These are phyloP conservation scores for Falcaria lacertinaria DNA, from an alignment of 2,888 invertebrate genomes.

Conservation along the genomic window DNA sequence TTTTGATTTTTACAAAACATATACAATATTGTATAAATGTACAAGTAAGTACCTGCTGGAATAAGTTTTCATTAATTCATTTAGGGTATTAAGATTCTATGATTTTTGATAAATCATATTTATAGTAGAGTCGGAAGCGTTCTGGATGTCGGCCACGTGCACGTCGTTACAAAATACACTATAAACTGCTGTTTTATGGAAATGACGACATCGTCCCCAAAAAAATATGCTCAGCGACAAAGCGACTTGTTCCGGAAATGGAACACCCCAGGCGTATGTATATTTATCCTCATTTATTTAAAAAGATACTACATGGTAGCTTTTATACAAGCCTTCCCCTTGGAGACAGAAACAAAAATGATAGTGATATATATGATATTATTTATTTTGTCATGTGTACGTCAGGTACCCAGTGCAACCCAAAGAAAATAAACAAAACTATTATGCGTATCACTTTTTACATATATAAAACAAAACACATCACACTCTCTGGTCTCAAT, in stretches of 20 bases:
- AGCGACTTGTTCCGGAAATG: conserved; percentile 73
- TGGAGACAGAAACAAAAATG: conserved; percentile 8
- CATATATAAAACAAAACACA: too few relatives aligned
- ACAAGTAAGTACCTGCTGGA: too few relatives aligned
- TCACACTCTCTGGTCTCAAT: too few relatives aligned
- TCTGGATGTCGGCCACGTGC: conserved; percentile 47
- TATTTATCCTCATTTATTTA: conserved; percentile 44
- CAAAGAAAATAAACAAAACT: too few relatives aligned
- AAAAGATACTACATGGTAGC: background rate
- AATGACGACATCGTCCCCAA: conserved; percentile 59
- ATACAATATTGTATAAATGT: too few relatives aligned
- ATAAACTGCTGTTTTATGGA: conserved; percentile 73
- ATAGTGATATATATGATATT: too few relatives aligned
- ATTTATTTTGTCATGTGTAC: too few relatives aligned
- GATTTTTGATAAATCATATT: background rate
- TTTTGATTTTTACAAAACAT: too few relatives aligned
- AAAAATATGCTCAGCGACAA: conserved; percentile 52
- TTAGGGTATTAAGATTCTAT: too few relatives aligned
- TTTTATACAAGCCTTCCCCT: background rate
- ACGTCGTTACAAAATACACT: conserved; percentile 10
- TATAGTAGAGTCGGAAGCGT: background rate
- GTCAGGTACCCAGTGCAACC: too few relatives aligned
- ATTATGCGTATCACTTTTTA: too few relatives aligned
- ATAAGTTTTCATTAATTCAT: background rate
- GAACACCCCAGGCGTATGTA: conserved; percentile 47